Evolutionary conservation across 2,797 vertebrate species (phyloP).

Genomic region (Cossypha polioptera): DNA sequence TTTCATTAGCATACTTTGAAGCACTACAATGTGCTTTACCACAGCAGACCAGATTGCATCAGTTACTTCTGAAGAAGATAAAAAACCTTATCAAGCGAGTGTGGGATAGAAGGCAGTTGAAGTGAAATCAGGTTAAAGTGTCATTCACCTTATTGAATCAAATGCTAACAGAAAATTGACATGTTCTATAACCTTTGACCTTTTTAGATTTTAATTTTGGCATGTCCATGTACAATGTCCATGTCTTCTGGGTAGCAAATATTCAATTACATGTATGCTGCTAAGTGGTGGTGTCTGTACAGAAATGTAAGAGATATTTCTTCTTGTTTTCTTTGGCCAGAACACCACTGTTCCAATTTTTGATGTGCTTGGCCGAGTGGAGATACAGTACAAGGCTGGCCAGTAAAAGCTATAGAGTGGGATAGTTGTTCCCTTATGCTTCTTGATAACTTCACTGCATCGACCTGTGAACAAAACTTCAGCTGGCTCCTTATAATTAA

Average conservation of each 20-base stretch:
- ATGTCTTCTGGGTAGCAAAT: background rate
- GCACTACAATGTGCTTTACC: background rate
- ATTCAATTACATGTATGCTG: background rate
- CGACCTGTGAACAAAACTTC: background rate
- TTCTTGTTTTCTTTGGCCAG: background rate
- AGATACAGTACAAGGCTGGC: background rate
- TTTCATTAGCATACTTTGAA: slow-evolving; percentile 6
- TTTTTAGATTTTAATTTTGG: background rate
- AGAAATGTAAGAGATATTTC: background rate
- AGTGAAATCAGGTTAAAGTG: background rate
- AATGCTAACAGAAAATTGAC: background rate
- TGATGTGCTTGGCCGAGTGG: background rate
- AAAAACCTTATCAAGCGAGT: background rate
- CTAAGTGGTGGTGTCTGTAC: background rate
- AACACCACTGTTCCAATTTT: background rate
- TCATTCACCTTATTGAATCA: background rate
- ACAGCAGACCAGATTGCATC: background rate
- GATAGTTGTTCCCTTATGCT: background rate
- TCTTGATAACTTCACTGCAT: background rate
- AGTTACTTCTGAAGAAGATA: background rate
- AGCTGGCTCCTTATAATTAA: background rate
- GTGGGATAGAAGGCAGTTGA: background rate
- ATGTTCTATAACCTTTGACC: background rate
- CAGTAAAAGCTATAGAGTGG: background rate
- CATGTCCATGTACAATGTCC: background rate